Evolutionary conservation across 1,140 invertebrate genomes (phyloP).

Genomic region (Diorhabda sublineata): DNA sequence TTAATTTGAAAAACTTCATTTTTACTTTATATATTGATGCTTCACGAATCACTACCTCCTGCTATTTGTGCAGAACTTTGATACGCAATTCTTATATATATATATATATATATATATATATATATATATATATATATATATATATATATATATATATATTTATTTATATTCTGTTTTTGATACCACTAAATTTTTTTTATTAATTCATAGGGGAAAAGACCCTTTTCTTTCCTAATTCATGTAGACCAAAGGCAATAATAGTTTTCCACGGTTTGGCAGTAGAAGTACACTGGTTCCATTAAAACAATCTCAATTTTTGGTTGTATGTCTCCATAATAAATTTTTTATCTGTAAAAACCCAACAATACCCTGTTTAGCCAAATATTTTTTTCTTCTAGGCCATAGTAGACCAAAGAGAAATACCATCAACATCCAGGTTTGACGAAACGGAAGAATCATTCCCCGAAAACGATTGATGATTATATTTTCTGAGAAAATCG

Average conservation of each 20-base stretch:
- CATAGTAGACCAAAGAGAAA: conserved; percentile 30
- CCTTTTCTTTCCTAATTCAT: too few relatives aligned
- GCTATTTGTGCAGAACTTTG: too few relatives aligned
- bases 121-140: too few relatives aligned
- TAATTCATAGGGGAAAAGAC: too few relatives aligned
- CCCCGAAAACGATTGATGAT: not conserved
- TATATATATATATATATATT: too few relatives aligned
- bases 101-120: too few relatives aligned
- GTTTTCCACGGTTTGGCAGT: not conserved
- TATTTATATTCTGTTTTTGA: too few relatives aligned
- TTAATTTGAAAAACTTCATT: too few relatives aligned
- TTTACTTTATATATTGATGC: too few relatives aligned
- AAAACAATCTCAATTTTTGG: not conserved
- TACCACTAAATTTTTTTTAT: too few relatives aligned
- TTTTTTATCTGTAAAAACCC: not conserved
- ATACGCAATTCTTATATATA: too few relatives aligned
- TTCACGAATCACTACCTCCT: too few relatives aligned
- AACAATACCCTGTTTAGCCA: not conserved
- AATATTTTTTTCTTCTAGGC: conserved; percentile 18
- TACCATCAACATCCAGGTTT: conserved; percentile 11
- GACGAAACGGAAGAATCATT: conserved; percentile 5
- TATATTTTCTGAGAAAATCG: conserved; percentile 21
- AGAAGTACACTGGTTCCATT: not conserved
- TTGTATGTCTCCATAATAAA: not conserved
- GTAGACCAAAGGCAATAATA: not conserved